Evolutionary conservation across 2,888 invertebrate genomes (phyloP).

Genomic region (Pachycephus smyrnensis): DNA sequence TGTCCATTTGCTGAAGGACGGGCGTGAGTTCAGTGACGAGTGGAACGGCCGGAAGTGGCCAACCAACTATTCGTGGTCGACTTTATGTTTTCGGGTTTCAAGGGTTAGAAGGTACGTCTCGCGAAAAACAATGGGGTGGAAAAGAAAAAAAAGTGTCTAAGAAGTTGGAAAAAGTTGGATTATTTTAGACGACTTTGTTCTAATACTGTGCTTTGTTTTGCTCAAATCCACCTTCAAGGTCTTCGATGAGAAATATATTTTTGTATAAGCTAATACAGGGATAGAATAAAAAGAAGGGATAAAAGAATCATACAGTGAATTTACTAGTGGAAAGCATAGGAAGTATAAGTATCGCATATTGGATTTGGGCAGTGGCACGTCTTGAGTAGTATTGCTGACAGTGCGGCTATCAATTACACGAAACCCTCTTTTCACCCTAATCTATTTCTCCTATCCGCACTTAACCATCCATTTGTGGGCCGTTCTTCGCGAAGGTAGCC

Average conservation of each 20-base stretch:
- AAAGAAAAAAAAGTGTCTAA: not conserved
- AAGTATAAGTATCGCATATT: not conserved
- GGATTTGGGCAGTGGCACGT: not conserved
- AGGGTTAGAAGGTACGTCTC: not conserved
- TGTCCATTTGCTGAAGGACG: not conserved
- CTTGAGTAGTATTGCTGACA: conserved; percentile 15
- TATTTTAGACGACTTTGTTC: not conserved
- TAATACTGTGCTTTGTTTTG: not conserved
- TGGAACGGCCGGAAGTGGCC: not conserved
- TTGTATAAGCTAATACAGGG: not conserved
- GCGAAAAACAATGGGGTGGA: not conserved
- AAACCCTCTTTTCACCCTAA: conserved; percentile 44
- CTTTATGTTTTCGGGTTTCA: not conserved
- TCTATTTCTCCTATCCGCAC: conserved; percentile 51
- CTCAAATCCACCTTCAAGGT: not conserved
- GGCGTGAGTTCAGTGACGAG: not conserved
- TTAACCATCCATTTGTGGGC: conserved; percentile 45
- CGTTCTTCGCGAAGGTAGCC: conserved; percentile 22
- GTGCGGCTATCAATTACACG: conserved; percentile 51
- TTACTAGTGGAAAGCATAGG: not conserved
- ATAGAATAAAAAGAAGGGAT: not conserved
- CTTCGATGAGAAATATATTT: no score
- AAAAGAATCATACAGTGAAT: not conserved
- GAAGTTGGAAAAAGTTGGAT: not conserved
- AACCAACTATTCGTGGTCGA: not conserved